Conservation (phyloP, 2,113 vertebrate genomes). For the Chamaea fasciata region DNA sequence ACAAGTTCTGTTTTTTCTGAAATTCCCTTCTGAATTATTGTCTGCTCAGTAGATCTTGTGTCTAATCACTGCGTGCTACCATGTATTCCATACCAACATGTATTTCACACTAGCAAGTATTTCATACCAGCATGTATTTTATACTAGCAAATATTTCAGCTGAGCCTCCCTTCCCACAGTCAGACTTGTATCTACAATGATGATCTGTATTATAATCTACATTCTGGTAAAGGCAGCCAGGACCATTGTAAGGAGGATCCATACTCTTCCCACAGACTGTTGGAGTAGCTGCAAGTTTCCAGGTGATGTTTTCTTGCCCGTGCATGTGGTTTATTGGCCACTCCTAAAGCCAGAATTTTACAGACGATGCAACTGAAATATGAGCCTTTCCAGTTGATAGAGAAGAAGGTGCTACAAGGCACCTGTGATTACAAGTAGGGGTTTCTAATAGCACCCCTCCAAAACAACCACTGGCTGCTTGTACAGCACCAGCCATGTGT, state of each 20-base stretch:
- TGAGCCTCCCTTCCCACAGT: background rate
- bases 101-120: background rate
- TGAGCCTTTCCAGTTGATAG: background rate
- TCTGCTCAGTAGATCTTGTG: background rate
- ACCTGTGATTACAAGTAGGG: fast-evolving
- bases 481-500: background rate
- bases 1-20: background rate
- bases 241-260: background rate
- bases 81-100: background rate
- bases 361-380: background rate
- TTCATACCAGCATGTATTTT: background rate
- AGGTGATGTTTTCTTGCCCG: background rate
- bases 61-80: fast-evolving
- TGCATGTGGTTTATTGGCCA: background rate
- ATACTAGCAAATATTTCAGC: background rate
- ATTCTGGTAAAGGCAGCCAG: background rate
- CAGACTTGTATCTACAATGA: background rate
- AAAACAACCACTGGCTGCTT: background rate
- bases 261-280: background rate
- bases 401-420: background rate
- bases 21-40: background rate
- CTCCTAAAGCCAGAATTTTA: background rate
- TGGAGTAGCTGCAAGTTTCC: background rate
- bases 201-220: background rate
- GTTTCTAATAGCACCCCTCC: background rate